Conservation (phyloP, 2,113 vertebrate species). For the Macrotis lagotis region DNA sequence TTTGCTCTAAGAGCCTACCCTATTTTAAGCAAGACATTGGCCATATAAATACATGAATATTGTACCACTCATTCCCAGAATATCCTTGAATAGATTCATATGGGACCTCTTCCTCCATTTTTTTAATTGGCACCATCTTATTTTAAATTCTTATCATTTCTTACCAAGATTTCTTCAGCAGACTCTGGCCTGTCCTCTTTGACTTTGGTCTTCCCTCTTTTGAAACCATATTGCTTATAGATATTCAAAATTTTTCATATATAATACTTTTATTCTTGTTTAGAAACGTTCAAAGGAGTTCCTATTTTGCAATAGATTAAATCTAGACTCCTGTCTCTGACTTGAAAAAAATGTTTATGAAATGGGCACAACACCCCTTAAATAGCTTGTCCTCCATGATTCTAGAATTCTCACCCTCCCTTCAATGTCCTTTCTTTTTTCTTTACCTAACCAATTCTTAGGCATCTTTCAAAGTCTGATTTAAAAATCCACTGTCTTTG, state of each 20-base stretch:
- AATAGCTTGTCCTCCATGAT: not conserved
- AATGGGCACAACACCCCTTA: not conserved
- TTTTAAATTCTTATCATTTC: not conserved
- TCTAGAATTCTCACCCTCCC: not conserved
- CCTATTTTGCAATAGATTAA: not conserved
- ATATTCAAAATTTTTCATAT: not conserved
- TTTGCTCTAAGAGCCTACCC: not conserved
- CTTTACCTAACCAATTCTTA: not conserved
- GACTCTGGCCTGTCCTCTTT: not conserved
- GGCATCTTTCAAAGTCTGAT: not conserved
- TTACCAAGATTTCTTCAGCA: not conserved
- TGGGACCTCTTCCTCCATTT: not conserved
- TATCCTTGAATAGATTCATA: not conserved
- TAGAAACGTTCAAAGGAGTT: not conserved
- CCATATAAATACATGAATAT: not conserved
- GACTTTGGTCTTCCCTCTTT: not conserved
- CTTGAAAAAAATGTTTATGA: not conserved
- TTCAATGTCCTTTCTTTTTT: not conserved
- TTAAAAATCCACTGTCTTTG: not conserved
- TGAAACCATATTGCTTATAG: not conserved
- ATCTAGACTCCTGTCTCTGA: not conserved
- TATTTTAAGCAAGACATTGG: not conserved
- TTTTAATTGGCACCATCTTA: not conserved
- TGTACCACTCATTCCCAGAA: not conserved
- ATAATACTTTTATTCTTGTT: not conserved